Conservation (phyloP, 1,140 invertebrate species). For the Hylyphantes graminicola region DNA sequence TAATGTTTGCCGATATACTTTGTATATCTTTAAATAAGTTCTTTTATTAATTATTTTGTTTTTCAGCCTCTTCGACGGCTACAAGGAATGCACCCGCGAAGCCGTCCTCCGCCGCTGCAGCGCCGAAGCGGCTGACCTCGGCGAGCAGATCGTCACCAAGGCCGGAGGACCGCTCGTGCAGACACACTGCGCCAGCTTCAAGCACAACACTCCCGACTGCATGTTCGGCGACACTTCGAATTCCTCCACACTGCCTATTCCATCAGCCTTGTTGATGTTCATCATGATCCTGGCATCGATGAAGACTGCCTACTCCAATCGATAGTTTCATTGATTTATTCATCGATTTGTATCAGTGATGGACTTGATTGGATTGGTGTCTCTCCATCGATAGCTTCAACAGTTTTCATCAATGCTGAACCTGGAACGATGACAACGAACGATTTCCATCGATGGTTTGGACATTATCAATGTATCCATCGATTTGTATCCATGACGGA, state of each 20-base stretch:
- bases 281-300: neutral
- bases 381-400: too few species aligned
- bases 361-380: too few species aligned
- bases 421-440: too few species aligned
- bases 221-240: neutral
- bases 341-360: too few species aligned
- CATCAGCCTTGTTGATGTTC: neutral
- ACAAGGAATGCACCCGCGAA: constrained; percentile 45
- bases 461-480: too few species aligned
- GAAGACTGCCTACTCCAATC: neutral
- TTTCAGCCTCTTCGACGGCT: constrained; percentile 58
- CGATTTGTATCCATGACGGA: too few species aligned
- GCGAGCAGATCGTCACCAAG: constrained; percentile 50
- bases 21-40: too few species aligned
- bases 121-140: constrained; percentile 51
- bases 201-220: constrained; percentile 39
- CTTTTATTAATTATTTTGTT: neutral
- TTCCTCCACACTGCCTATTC: neutral
- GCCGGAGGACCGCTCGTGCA: constrained; percentile 56
- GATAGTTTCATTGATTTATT: too few species aligned
- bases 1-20: too few species aligned
- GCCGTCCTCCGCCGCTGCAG: constrained; percentile 45
- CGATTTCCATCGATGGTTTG: too few species aligned
- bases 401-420: too few species aligned
- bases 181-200: constrained; percentile 44